phyloP scores from a whole-genome alignment of 2,797 vertebrate genomes.

The Cottoperca gobio region DNA sequence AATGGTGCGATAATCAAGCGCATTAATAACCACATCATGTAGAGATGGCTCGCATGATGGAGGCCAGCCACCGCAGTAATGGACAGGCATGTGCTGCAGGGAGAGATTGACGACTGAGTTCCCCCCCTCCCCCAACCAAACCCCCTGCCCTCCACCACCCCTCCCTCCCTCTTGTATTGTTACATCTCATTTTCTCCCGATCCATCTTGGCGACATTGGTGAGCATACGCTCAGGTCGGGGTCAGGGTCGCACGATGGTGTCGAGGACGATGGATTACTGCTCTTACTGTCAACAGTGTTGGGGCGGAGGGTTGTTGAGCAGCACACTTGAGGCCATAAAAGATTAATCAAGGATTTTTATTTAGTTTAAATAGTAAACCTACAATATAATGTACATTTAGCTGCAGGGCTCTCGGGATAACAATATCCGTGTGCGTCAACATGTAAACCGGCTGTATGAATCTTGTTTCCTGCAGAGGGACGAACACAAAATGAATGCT shows the following conservation, averaged over 20 bases:
- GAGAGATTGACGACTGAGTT: slow-evolving; percentile 48
- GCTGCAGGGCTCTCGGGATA: neutral
- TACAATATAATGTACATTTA: neutral
- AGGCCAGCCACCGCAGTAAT: slow-evolving; percentile 62
- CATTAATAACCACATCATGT: slow-evolving; percentile 66
- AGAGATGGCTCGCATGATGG: slow-evolving; percentile 48
- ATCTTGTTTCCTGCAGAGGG: no score
- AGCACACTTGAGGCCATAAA: slow-evolving; percentile 12
- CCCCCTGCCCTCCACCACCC: neutral
- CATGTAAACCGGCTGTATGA: no score
- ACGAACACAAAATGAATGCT: no score
- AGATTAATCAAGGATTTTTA: slow-evolving; percentile 34
- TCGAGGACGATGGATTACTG: slow-evolving; percentile 65
- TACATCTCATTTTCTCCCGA: slow-evolving; percentile 70
- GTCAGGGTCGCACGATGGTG: slow-evolving; percentile 58
- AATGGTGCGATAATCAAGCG: slow-evolving; percentile 10
- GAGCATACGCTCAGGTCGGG: slow-evolving; percentile 56
- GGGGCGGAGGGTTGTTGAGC: slow-evolving; percentile 15
- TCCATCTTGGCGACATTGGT: slow-evolving; percentile 69
- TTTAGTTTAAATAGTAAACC: slow-evolving; percentile 20
- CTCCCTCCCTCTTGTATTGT: slow-evolving; percentile 31
- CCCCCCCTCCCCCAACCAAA: neutral
- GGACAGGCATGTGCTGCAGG: slow-evolving; percentile 36
- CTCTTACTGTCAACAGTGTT: slow-evolving; percentile 32
- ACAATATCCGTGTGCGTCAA: neutral